Conservation (phyloP, 2,797 vertebrate species). For the Malacoraja senta region DNA sequence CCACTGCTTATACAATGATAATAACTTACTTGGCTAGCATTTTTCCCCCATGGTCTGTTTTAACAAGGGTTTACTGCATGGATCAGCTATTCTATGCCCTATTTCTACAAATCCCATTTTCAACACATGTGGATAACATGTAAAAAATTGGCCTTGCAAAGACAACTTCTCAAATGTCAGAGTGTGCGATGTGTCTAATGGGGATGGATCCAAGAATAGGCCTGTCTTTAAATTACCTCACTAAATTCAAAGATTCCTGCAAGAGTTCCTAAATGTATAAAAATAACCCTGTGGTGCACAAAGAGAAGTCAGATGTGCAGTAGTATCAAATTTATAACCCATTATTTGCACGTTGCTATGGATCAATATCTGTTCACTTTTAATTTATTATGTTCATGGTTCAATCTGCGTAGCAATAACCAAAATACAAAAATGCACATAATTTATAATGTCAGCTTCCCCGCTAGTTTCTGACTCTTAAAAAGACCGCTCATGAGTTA, state of each 20-base stretch:
- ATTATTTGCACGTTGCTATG: not conserved
- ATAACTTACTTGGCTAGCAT: no score
- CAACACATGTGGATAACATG: no score
- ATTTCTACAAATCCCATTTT: no score
- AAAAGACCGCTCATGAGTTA: not conserved
- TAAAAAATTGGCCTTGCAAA: not conserved
- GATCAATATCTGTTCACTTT: not conserved
- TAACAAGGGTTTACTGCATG: no score
- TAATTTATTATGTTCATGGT: not conserved
- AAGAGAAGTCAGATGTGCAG: not conserved
- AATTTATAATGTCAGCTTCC: no score
- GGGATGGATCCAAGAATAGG: not conserved
- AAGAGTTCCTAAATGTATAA: not conserved
- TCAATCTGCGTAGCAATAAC: not conserved
- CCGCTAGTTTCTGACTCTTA: no score
- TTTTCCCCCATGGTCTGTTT: no score
- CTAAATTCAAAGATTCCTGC: not conserved
- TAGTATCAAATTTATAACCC: not conserved
- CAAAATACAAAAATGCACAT: not conserved
- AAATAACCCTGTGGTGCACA: not conserved
- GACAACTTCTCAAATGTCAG: not conserved
- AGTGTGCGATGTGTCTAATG: not conserved
- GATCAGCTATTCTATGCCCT: no score
- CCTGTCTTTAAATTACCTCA: not conserved
- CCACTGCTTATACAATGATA: no score